phyloP scores from a whole-genome alignment of 92 coral and sea anemone species.

The Porites cylindrica region DNA sequence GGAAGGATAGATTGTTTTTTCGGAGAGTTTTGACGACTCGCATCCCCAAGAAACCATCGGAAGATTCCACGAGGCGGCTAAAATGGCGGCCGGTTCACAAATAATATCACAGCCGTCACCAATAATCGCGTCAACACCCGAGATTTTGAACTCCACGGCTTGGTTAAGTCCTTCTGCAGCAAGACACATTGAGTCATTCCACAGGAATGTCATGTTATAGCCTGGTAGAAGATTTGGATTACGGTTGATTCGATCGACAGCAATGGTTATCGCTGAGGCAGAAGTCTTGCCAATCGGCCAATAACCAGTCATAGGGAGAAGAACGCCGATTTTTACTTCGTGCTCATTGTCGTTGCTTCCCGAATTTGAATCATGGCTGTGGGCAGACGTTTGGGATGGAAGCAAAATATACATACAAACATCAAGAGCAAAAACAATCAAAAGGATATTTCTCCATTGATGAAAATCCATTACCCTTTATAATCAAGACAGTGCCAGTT shows the following conservation, averaged over 20 bases:
- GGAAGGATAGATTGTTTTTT: slow-evolving; percentile 76
- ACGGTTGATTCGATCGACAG: slow-evolving; percentile 78
- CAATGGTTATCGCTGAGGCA: slow-evolving; percentile 89
- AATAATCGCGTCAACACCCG: slow-evolving; percentile 83
- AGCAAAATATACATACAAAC: not conserved
- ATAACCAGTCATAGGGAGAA: slow-evolving; percentile 89
- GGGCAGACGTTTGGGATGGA: not conserved
- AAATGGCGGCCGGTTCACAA: slow-evolving; percentile 83
- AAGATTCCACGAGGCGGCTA: slow-evolving; percentile 89
- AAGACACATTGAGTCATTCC: slow-evolving; percentile 86
- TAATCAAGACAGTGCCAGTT: no score
- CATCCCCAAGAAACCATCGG: slow-evolving; percentile 93
- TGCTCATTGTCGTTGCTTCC: not conserved
- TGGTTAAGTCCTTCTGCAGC: slow-evolving; percentile 90
- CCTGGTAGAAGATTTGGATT: slow-evolving; percentile 72
- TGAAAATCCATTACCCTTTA: no score
- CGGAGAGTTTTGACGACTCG: slow-evolving; percentile 80
- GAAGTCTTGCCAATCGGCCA: slow-evolving; percentile 93
- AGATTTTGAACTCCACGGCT: slow-evolving; percentile 81
- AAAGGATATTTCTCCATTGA: no score
- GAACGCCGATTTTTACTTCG: slow-evolving; percentile 80
- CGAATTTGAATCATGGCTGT: not conserved
- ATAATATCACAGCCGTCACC: slow-evolving; percentile 88
- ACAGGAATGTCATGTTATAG: slow-evolving; percentile 78
- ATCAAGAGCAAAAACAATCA: no score